These are phyloP conservation scores for Parascotia fuliginaria DNA, from an alignment of 2,888 invertebrate genomes.

Conservation along the genomic window DNA sequence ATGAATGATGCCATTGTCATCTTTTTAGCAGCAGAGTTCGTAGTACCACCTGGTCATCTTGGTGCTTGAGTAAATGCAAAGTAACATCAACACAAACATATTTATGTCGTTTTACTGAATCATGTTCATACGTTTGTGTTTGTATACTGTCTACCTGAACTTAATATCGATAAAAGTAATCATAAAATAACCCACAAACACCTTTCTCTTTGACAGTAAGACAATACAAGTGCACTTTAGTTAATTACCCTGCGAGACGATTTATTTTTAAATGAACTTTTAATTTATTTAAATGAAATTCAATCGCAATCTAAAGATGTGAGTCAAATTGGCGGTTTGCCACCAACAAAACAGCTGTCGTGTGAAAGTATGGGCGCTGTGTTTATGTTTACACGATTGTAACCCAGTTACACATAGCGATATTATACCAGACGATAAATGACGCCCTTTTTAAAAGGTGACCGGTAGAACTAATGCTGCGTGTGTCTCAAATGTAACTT, in stretches of 20 bases:
- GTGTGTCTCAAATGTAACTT: no score
- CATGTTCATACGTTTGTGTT: no score
- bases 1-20: no score
- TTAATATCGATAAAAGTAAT: no score
- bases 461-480: neutral
- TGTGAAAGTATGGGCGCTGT: slow-evolving; percentile 58
- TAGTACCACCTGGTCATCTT: no score
- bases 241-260: neutral
- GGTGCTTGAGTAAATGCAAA: no score
- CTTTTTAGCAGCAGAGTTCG: no score
- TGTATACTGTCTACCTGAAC: no score
- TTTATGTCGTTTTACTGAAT: no score
- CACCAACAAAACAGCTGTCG: slow-evolving; percentile 55
- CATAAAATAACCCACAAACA: no score
- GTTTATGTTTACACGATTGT: slow-evolving; percentile 68
- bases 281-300: slow-evolving; percentile 12
- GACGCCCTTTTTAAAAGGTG: slow-evolving; percentile 16
- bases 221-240: neutral
- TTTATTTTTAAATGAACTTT: neutral
- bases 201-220: no score
- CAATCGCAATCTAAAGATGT: slow-evolving; percentile 26
- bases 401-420: slow-evolving; percentile 60
- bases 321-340: slow-evolving; percentile 51
- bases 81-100: no score
- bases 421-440: slow-evolving; percentile 16